These are phyloP conservation scores for rat (Rattus norvegicus) DNA, from an alignment of 2,113 vertebrate genomes.

Conservation along the genomic window GRCr8 NC_086022.1:23045001-23045500, in stretches of 20 bases:
- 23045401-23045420: not conserved
- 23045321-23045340: not conserved
- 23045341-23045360: not conserved
- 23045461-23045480: not conserved
- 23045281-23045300: not conserved
- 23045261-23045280: conserved; percentile 1
- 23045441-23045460: not conserved
- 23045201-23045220: conserved; percentile 70
- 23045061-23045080: conserved; percentile 82
- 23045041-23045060: conserved; percentile 76
- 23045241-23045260: conserved; percentile 57
- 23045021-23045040: conserved; percentile 68
- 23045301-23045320: not conserved
- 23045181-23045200: conserved; percentile 71
- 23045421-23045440: not conserved
- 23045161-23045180: conserved; percentile 78
- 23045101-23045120: conserved; percentile 82
- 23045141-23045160: conserved; percentile 73
- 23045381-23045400: not conserved
- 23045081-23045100: conserved; percentile 52
- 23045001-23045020: conserved; percentile 79
- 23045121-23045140: conserved; percentile 73
- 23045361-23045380: not conserved
- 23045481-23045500: not conserved
- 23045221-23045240: conserved; percentile 53